Conservation (phyloP, 2,888 invertebrate species). For the Agrochola lota region DNA sequence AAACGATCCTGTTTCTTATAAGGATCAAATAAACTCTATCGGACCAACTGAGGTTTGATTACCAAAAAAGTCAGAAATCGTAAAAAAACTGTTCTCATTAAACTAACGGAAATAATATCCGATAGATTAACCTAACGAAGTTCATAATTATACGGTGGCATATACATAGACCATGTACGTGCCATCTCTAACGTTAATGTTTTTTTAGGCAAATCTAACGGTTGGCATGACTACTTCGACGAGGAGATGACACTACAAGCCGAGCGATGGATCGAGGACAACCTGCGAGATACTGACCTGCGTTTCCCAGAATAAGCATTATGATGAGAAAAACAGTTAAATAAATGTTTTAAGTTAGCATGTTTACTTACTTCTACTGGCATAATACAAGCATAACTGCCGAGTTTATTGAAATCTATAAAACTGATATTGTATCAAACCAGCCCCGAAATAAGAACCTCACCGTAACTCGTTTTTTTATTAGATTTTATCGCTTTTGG, state of each 20-base stretch:
- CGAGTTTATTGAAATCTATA: neutral
- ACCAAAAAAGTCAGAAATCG: no score
- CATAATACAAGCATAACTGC: no score
- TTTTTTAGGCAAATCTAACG: conserved; percentile 43
- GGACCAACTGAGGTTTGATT: no score
- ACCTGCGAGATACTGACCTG: conserved; percentile 86
- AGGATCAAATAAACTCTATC: no score
- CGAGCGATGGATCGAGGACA: conserved; percentile 91
- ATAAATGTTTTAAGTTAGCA: conserved; percentile 5
- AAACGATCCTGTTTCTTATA: no score
- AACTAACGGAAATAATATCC: no score
- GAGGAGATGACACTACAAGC: conserved; percentile 91
- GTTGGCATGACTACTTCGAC: conserved; percentile 79
- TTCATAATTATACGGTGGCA: neutral
- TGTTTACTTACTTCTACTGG: neutral
- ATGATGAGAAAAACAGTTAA: neutral
- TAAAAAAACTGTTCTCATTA: no score
- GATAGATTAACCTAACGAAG: no score
- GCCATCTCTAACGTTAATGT: neutral
- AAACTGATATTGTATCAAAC: neutral
- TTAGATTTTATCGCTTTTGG: neutral
- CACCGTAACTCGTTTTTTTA: neutral
- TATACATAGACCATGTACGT: neutral
- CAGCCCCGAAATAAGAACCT: neutral
- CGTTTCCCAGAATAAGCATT: conserved; percentile 81